Evolutionary conservation across 30 jellyfish, hydroid and myxozoan genomes (phyloP).

Genomic region (Aurelia sp.): DNA sequence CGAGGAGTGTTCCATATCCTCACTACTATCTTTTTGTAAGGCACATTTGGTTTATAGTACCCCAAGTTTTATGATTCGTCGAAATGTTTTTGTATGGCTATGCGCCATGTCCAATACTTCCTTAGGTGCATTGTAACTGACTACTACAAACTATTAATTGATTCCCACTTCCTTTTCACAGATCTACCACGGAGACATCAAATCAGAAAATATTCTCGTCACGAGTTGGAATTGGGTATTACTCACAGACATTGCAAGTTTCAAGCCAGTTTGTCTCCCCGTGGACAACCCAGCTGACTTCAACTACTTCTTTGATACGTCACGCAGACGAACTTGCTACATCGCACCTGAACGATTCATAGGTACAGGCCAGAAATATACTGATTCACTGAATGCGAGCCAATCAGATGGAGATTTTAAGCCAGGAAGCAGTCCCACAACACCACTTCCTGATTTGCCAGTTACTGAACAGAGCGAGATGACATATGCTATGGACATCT

Average conservation of each 20-base stretch:
- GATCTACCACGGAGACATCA: constrained; percentile 98
- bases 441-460: constrained; percentile 88
- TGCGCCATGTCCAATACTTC: no score
- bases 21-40: no score
- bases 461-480: constrained; percentile 78
- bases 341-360: constrained; percentile 98
- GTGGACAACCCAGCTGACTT: constrained; percentile 98
- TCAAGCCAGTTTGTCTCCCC: constrained; percentile 95
- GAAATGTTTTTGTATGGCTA: no score
- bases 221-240: constrained; percentile 97
- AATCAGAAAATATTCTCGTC: constrained; percentile 88
- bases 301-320: constrained; percentile 96
- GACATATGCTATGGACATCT: constrained; percentile 92
- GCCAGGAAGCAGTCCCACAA: constrained; percentile 64
- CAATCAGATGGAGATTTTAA: constrained; percentile 45
- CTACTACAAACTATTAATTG: no score
- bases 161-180: neutral
- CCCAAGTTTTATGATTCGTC: no score
- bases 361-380: constrained; percentile 75
- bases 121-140: no score
- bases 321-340: constrained; percentile 96
- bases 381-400: constrained; percentile 37
- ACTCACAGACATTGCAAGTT: constrained; percentile 93
- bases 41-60: no score
- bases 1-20: no score